phyloP scores from a whole-genome alignment of 2,888 invertebrate genomes.

The Bimastos eiseni region DNA sequence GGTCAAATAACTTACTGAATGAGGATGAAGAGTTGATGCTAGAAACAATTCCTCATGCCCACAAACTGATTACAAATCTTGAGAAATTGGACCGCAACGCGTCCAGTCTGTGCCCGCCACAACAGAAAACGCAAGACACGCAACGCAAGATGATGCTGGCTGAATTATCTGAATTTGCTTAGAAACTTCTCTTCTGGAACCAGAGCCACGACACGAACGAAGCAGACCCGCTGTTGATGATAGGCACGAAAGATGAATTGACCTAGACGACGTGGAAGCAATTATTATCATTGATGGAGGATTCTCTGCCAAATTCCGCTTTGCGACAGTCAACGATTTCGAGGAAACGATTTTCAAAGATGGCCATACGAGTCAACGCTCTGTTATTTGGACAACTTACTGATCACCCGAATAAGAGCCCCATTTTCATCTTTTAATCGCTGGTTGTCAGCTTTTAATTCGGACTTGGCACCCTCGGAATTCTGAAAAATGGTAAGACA shows the following conservation, averaged over 20 bases:
- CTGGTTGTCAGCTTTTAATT: constrained; percentile 64
- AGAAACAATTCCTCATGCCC: background rate
- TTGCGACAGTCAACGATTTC: constrained; percentile 20
- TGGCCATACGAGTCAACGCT: background rate
- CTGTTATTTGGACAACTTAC: constrained; percentile 65
- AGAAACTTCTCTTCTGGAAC: background rate
- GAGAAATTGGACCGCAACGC: background rate
- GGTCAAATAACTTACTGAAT: background rate
- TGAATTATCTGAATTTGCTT: background rate
- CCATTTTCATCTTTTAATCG: constrained; percentile 97
- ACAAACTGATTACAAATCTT: constrained; percentile 4
- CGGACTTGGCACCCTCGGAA: constrained; percentile 14
- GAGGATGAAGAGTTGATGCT: background rate
- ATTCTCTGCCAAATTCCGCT: background rate
- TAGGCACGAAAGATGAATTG: constrained; percentile 17
- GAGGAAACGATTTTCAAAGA: constrained; percentile 13
- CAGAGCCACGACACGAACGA: background rate
- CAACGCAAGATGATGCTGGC: background rate
- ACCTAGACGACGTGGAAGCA: background rate
- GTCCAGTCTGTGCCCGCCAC: background rate
- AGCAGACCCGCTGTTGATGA: background rate
- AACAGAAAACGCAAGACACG: background rate
- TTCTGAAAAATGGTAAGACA: background rate
- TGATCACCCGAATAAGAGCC: constrained; percentile 95
- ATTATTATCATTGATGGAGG: background rate